A percentile compares a stretch with the other conserved stretches of the same genome.
phyloP scores from a whole-genome alignment of 2,113 vertebrate genomes.

The Xyliphius kryptos region DNA sequence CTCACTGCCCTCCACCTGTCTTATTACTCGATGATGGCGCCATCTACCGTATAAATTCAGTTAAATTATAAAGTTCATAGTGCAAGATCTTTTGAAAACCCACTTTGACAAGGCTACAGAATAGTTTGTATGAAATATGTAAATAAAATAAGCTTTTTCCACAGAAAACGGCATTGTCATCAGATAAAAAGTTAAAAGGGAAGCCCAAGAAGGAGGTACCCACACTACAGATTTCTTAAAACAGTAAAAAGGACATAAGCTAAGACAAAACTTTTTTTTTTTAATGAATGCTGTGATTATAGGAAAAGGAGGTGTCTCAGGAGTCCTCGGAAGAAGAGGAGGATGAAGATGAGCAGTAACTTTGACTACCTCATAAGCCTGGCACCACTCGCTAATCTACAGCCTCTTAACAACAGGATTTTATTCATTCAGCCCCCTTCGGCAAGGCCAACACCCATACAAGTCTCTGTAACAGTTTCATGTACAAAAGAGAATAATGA shows the following conservation, averaged over 20 bases:
- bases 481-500: slow-evolving; percentile 21
- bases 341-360: slow-evolving; percentile 42
- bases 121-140: no score
- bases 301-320: slow-evolving; percentile 41
- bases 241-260: no score
- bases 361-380: slow-evolving; percentile 38
- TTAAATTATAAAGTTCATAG: no score
- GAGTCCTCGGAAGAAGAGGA: slow-evolving; percentile 41
- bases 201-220: slow-evolving; percentile 42
- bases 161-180: slow-evolving; percentile 32
- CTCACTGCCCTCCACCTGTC: slow-evolving; percentile 43
- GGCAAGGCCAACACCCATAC: slow-evolving; percentile 23
- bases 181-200: slow-evolving; percentile 32
- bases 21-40: slow-evolving; percentile 7
- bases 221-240: not conserved
- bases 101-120: no score
- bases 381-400: slow-evolving; percentile 31
- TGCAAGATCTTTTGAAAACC: no score
- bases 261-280: no score
- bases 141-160: not conserved
- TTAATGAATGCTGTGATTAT: not conserved
- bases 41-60: slow-evolving; percentile 21
- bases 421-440: slow-evolving; percentile 15
- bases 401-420: slow-evolving; percentile 26
- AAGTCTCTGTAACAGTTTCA: slow-evolving; percentile 23